A percentile compares a stretch with the other conserved stretches of the same genome.
phyloP scores from a whole-genome alignment of 2,888 invertebrate species.

The Aphidius colemani region DNA sequence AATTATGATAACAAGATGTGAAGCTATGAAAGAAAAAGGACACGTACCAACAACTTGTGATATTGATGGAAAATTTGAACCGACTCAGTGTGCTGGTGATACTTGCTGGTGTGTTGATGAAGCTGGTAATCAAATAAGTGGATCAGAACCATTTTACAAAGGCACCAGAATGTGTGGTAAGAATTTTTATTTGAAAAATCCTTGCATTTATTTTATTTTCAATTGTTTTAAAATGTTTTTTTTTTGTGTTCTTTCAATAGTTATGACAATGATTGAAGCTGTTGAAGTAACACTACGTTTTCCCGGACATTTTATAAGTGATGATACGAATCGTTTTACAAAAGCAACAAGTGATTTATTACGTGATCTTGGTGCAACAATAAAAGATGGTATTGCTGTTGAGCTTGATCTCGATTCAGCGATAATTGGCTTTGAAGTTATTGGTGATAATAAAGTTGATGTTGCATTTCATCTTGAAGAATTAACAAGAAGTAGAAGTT shows the following conservation, averaged over 20 bases:
- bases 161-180: conserved; percentile 64
- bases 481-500: conserved; percentile 67
- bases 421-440: conserved; percentile 61
- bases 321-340: conserved; percentile 48
- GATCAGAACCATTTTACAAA: conserved; percentile 66
- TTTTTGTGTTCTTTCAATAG: conserved; percentile 60
- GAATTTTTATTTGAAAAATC: conserved; percentile 45
- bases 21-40: conserved; percentile 61
- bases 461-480: conserved; percentile 80
- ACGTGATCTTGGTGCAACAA: conserved; percentile 51
- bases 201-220: not conserved
- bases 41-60: conserved; percentile 67
- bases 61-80: conserved; percentile 71
- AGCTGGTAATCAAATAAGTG: conserved; percentile 73
- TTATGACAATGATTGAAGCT: conserved; percentile 73
- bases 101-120: conserved; percentile 89
- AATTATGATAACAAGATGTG: conserved; percentile 64
- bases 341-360: conserved; percentile 51
- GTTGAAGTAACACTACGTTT: conserved; percentile 78
- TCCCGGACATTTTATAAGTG: conserved; percentile 64
- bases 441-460: conserved; percentile 77
- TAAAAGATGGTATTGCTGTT: conserved; percentile 50
- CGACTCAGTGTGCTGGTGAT: conserved; percentile 74
- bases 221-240: conserved; percentile 9
- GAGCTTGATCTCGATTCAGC: conserved; percentile 53